Percentiles rank a stretch among this genome's conserved stretches.
Evolutionary conservation across 2,888 invertebrate species (phyloP).

Genomic region (Parasteatoda lunata): DNA sequence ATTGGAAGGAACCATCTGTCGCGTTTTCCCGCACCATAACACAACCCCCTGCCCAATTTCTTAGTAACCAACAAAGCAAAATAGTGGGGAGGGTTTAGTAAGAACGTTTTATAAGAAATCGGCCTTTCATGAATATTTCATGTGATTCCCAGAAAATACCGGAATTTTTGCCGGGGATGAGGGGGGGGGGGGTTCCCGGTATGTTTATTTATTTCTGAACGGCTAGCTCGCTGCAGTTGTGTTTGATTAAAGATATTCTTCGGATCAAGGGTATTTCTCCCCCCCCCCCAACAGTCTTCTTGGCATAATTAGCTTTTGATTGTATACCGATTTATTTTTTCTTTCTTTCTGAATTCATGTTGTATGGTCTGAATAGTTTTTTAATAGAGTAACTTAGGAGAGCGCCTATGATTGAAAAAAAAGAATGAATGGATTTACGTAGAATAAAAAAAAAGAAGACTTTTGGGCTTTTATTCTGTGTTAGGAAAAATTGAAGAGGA

Average conservation of each 20-base stretch:
- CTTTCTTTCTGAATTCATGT: background rate
- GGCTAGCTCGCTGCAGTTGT: background rate
- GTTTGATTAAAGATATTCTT: constrained; percentile 5
- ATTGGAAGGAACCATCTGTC: constrained; percentile 61
- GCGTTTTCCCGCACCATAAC: constrained; percentile 19
- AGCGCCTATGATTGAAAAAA: no score
- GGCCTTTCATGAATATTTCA: constrained; percentile 60
- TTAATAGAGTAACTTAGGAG: no score
- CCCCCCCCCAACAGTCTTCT: background rate
- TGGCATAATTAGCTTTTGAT: constrained; percentile 56
- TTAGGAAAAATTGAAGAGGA: no score
- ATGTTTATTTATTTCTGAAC: constrained; percentile 10
- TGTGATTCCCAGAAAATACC: constrained; percentile 39
- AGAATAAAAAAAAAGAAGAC: no score
- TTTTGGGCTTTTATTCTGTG: no score
- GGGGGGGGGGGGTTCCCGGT: background rate
- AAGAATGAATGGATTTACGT: no score
- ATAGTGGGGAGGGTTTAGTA: background rate
- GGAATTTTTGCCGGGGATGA: constrained; percentile 21
- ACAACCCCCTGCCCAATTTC: constrained; percentile 18
- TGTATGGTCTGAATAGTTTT: no score
- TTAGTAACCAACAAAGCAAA: background rate
- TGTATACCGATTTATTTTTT: constrained; percentile 14
- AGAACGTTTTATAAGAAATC: constrained; percentile 49
- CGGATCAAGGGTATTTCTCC: no score